Conservation (phyloP, 2,113 vertebrate genomes). For the Paradoxurus hermaphroditus region DNA sequence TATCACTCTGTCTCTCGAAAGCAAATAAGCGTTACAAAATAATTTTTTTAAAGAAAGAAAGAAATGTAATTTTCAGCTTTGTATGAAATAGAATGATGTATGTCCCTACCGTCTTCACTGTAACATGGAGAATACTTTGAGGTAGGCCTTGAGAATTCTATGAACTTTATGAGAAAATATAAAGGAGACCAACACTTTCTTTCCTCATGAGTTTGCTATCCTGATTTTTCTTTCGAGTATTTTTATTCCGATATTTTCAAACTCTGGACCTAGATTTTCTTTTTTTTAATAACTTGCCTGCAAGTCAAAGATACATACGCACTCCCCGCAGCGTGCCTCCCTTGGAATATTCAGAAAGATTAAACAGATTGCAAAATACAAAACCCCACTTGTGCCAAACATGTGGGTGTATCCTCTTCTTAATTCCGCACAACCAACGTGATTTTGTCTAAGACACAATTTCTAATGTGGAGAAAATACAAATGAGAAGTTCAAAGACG, state of each 20-base stretch:
- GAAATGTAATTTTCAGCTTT: neutral
- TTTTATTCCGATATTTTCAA: constrained; percentile 58
- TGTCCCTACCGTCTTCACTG: rapidly evolving
- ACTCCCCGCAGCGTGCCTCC: constrained; percentile 56
- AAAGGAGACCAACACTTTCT: constrained; percentile 29
- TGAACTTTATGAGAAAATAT: constrained; percentile 42
- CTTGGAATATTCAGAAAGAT: constrained; percentile 43
- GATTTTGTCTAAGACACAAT: constrained; percentile 49
- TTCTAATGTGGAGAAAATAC: constrained; percentile 27
- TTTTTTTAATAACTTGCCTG: constrained; percentile 51
- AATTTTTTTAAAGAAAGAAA: neutral
- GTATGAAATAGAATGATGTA: neutral
- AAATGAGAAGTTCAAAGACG: constrained; percentile 29
- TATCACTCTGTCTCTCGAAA: too few relatives aligned
- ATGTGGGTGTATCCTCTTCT: constrained; percentile 55
- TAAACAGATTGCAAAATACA: constrained; percentile 66
- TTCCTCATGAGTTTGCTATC: constrained; percentile 26
- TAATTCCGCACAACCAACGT: constrained; percentile 24
- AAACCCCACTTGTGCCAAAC: constrained; percentile 53
- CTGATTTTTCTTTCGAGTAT: constrained; percentile 4
- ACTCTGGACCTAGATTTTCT: constrained; percentile 43
- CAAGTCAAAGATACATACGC: constrained; percentile 20
- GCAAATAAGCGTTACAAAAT: too few relatives aligned
- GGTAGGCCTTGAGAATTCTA: neutral
- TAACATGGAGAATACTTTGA: neutral